Evolutionary conservation across 2,797 vertebrate species (phyloP).

Genomic region (Thamnophis elegans): DNA sequence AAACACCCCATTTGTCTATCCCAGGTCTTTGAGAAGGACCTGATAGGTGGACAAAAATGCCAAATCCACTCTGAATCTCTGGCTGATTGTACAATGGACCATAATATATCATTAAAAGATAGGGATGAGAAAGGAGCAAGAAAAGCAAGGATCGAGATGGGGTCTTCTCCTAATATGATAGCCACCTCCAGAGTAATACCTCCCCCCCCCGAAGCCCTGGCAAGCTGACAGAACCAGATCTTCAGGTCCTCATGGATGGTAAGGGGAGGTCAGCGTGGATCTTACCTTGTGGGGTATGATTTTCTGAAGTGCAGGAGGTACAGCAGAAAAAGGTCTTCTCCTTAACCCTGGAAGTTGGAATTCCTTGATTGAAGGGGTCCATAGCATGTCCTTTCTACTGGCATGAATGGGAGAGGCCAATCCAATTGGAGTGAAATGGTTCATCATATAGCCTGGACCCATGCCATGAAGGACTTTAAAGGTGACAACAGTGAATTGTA

Average conservation of each 20-base stretch:
- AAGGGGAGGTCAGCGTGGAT: too few relatives aligned
- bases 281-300: neutral
- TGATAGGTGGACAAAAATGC: neutral
- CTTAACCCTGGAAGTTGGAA: neutral
- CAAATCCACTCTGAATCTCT: neutral
- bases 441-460: too few relatives aligned
- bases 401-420: too few relatives aligned
- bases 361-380: neutral
- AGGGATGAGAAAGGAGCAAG: neutral
- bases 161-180: neutral
- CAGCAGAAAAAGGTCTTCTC: neutral
- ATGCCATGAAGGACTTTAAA: too few relatives aligned
- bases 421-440: too few relatives aligned
- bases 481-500: too few relatives aligned
- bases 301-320: neutral
- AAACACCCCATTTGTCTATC: neutral
- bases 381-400: neutral
- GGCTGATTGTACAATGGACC: neutral
- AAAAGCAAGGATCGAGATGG: neutral
- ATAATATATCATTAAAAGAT: neutral
- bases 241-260: neutral
- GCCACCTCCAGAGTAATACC: neutral
- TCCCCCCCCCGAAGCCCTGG: accelerated
- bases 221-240: neutral
- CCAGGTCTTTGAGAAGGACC: neutral